Base-by-base conservation (phyloP, 1,140 invertebrate genomes). In the Drosophila asahinai region DNA sequence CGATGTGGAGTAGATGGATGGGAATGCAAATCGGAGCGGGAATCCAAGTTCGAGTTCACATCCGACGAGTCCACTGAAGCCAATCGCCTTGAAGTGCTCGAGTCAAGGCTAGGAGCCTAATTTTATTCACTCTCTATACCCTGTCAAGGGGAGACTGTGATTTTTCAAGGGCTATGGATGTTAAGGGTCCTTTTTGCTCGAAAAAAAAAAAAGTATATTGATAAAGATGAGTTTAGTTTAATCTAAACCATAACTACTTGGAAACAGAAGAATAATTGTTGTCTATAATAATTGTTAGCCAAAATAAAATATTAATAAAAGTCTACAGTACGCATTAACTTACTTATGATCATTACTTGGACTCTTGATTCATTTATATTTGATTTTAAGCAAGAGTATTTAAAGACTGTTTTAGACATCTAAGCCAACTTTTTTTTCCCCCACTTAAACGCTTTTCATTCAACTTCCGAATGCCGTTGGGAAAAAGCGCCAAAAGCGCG, bases 381-480 rank as follows among this genome's bases (percentile, higher is more conserved):
- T 12, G 9, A 11, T 12, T 36, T 36, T 36, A 11, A 36, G 8
- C 5, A 38, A 47, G 17, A 5, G 59, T 27, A 48, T 64, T 22
- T 8, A 22, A 63, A 30, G 5, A 11, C 4, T 12, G n/a, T 4
- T 63, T n/a, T 2, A 17, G 5, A 12, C 36, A 22, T 40, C 11
- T 0, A 17, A n/a, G 15, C 1, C 14, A 40, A 40, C 33, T 43
- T 52, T 72, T 58, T 59, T 72, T 55, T 63, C 30, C n/a, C 19
- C 45, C 58, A 54, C 60, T 40, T 65, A 68, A 77, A 68, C 63
- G 51, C 25, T 73, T 74, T 67, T 73, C 58, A 51, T 73, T 58
- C 30, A 83, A 83, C 80, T 83, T 83, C 80, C 80, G 80, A 82
- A 66, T 66, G 61, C 58, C 68, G 25, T 25, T 40, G 43, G 78